Evolutionary conservation across 2,888 invertebrate genomes (phyloP), one percentile per base, ranked within the genome.

Genomic region (Anagyrus pseudococci): DNA sequence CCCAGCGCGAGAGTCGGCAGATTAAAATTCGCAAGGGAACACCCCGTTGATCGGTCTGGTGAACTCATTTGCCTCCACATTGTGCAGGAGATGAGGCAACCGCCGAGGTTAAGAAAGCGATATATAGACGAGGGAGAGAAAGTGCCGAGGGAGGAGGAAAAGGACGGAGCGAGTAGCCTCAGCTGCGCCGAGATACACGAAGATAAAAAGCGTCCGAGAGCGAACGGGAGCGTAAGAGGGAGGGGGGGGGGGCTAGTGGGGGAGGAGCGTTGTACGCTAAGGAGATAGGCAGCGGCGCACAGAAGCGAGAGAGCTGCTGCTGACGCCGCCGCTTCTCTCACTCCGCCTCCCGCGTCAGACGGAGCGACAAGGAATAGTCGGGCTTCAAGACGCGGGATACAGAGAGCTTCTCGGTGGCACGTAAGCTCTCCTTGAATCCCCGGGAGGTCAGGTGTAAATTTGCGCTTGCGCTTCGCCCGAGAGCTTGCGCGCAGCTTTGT

Each of bases 231-330:
- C 26, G n/a, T 33, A 46, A 22, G 8, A 22, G 22, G 3, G 22
- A 15, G 26, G 19, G 48, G n/a, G 19, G 17, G 26, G 23, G 40
- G 26, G 43, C 19, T 13, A 33, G 33, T 10, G 19, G 8, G 19
- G 29, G 33, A 25, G 23, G 47, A 55, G 43, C n/a, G 4, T n/a
- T 41, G 13, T n/a, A 15, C 15, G 20, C 8, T n/a, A 6, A 4
- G 29, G 43, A 23, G 49, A 20, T 25, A 50, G 55, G 37, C 58
- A 48, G 63, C 68, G 29, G 29, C 29, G 3, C 33, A 8, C 4
- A 8, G 33, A 8, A 37, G 65, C 68, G 72, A 71, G 71, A 69
- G 71, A 70, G 70, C 67, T 4, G n/a, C 4, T 15, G 13, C 40
- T 13, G 4, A 15, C 4, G 50, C 44, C 23, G 6, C 26, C 17